Evolutionary conservation across 2,797 vertebrate genomes (phyloP).

Genomic region (Naso thynnoides): DNA sequence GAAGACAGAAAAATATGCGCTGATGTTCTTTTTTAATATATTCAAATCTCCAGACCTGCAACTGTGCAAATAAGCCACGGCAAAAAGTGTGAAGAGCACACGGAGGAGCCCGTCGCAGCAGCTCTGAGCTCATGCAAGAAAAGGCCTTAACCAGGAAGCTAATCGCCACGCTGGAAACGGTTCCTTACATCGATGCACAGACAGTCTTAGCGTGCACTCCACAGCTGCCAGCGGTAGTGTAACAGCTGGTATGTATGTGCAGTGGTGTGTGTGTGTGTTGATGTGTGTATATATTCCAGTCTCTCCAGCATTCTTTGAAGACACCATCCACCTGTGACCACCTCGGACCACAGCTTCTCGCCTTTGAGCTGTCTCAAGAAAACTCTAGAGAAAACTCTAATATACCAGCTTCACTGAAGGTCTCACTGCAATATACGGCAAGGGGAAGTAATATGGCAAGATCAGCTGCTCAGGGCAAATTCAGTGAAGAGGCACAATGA

Average conservation of each 20-base stretch:
- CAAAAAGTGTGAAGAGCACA: constrained; percentile 8
- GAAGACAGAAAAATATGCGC: constrained; percentile 24
- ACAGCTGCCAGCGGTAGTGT: constrained; percentile 43
- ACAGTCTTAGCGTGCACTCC: not conserved
- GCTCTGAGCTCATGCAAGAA: constrained; percentile 14
- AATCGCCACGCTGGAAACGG: constrained; percentile 15
- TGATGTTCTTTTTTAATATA: constrained; percentile 8
- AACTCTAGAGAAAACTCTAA: constrained; percentile 31
- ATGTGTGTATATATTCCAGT: constrained; percentile 10
- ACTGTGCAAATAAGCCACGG: not conserved
- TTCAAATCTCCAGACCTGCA: constrained; percentile 30
- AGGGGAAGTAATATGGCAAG: constrained; percentile 31
- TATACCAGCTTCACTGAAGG: constrained; percentile 28
- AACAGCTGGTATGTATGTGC: constrained; percentile 48
- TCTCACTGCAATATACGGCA: constrained; percentile 12
- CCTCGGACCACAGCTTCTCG: constrained; percentile 34
- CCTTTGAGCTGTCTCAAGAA: constrained; percentile 19
- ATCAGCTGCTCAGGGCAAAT: constrained; percentile 30
- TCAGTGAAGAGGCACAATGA: constrained; percentile 31
- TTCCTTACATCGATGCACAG: not conserved
- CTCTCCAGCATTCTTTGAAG: constrained; percentile 23
- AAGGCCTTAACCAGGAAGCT: constrained; percentile 30
- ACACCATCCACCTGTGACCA: constrained; percentile 31
- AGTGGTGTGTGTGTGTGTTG: not conserved
- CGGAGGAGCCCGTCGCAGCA: not conserved